Evolutionary conservation across 2,113 vertebrate genomes (phyloP).

Genomic region (Solenodon paradoxus): DNA sequence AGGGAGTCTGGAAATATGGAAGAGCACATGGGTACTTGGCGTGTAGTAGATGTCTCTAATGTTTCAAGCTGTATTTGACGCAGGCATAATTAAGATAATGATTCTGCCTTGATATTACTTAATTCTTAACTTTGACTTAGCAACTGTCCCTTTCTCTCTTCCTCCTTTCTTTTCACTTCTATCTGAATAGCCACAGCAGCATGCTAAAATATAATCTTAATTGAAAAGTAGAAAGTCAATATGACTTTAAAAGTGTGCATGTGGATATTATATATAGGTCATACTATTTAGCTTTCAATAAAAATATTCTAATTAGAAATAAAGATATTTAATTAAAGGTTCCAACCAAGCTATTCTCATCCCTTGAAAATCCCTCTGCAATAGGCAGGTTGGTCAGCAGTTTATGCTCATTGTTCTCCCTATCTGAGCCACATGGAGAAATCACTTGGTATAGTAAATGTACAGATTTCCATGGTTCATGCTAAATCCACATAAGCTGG

Average conservation of each 20-base stretch:
- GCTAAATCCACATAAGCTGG: neutral
- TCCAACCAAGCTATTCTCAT: neutral
- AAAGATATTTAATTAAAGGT: neutral
- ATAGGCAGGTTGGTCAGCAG: neutral
- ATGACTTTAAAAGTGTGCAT: neutral
- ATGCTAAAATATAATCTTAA: slow-evolving; percentile 18
- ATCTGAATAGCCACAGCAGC: neutral
- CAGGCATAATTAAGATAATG: neutral
- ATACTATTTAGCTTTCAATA: too few relatives aligned
- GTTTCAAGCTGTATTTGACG: neutral
- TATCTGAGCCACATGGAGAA: neutral
- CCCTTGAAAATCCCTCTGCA: neutral
- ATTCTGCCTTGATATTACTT: neutral
- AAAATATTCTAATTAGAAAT: neutral
- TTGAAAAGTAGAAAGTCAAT: neutral
- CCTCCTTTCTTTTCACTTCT: neutral
- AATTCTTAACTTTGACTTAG: slow-evolving; percentile 15
- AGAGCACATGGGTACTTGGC: neutral
- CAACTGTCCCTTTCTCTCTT: neutral
- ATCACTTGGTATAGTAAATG: neutral
- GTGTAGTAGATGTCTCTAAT: neutral
- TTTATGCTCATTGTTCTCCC: neutral
- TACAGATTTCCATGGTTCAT: neutral
- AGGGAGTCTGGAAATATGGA: neutral
- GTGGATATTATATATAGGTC: too few relatives aligned